These are phyloP conservation scores for Lampropteryx suffumata DNA, from an alignment of 2,888 invertebrate genomes.

Conservation along the genomic window DNA sequence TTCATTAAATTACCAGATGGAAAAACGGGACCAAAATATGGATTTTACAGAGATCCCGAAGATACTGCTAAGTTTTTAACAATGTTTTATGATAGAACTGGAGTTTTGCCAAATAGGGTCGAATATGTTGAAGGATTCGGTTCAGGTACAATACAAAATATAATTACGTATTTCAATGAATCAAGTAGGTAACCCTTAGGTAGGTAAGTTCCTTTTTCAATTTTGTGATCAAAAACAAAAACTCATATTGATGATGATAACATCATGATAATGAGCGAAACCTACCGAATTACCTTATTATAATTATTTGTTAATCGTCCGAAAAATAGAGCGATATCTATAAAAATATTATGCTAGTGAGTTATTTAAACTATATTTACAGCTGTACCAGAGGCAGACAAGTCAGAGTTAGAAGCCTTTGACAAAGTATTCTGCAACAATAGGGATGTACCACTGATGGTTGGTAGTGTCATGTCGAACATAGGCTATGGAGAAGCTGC, in stretches of 20 bases:
- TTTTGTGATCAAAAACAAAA: too few relatives aligned
- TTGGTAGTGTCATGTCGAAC: slow-evolving; percentile 71
- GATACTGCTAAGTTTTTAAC: slow-evolving; percentile 41
- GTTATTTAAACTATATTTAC: not conserved
- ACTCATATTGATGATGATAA: too few relatives aligned
- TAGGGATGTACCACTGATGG: slow-evolving; percentile 80
- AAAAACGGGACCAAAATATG: slow-evolving; percentile 38
- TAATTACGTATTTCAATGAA: too few relatives aligned
- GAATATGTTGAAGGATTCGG: slow-evolving; percentile 87
- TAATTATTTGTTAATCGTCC: too few relatives aligned
- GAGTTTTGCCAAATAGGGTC: slow-evolving; percentile 80
- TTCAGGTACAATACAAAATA: too few relatives aligned
- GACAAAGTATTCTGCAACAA: slow-evolving; percentile 79
- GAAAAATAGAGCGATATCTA: too few relatives aligned
- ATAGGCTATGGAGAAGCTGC: slow-evolving; percentile 59
- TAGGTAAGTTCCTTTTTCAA: too few relatives aligned
- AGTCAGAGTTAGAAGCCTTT: slow-evolving; percentile 84
- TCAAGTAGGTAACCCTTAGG: too few relatives aligned
- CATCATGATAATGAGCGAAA: too few relatives aligned
- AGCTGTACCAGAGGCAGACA: slow-evolving; percentile 82
- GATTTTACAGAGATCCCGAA: slow-evolving; percentile 39
- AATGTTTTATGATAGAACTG: slow-evolving; percentile 79
- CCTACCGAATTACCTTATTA: too few relatives aligned
- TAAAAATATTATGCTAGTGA: too few relatives aligned
- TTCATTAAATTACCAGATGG: slow-evolving; percentile 30